Evolutionary conservation across 2,888 invertebrate genomes (phyloP).

Genomic region (Heteromurus nitidus): DNA sequence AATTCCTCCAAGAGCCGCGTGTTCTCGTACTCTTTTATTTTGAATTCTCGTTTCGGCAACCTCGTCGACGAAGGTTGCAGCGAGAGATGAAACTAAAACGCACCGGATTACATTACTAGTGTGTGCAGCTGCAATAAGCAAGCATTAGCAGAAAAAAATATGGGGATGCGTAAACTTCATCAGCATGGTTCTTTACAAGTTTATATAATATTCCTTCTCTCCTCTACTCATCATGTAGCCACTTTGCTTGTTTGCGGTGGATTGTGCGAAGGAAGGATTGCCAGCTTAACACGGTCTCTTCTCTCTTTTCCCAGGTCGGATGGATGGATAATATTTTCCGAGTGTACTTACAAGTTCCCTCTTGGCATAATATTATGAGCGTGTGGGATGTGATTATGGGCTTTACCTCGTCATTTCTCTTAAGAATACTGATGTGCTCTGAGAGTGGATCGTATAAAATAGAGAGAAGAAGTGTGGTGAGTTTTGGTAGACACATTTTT

Average conservation of each 20-base stretch:
- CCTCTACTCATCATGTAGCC: conserved; percentile 10
- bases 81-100: too few species aligned
- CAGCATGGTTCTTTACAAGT: conserved; percentile 1
- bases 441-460: too few species aligned
- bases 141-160: conserved; percentile 17
- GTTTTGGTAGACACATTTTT: neutral
- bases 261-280: conserved; percentile 29
- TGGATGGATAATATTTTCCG: conserved; percentile 47
- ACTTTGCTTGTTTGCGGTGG: conserved; percentile 46
- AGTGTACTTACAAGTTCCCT: conserved; percentile 47
- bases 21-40: neutral
- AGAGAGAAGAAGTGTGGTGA: too few species aligned
- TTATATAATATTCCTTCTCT: neutral
- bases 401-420: conserved; percentile 58
- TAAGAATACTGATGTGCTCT: conserved; percentile 46
- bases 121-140: conserved; percentile 31
- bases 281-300: too few species aligned
- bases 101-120: conserved; percentile 20
- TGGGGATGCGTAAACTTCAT: conserved; percentile 30
- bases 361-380: conserved; percentile 56
- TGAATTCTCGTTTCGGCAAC: neutral
- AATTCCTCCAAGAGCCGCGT: neutral
- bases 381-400: conserved; percentile 61
- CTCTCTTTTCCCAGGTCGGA: conserved; percentile 24
- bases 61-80: neutral